Evolutionary conservation across 2,797 vertebrate genomes (phyloP), one percentile per base, ranked within the genome.

Genomic region (Eleutherodactylus coqui): DNA sequence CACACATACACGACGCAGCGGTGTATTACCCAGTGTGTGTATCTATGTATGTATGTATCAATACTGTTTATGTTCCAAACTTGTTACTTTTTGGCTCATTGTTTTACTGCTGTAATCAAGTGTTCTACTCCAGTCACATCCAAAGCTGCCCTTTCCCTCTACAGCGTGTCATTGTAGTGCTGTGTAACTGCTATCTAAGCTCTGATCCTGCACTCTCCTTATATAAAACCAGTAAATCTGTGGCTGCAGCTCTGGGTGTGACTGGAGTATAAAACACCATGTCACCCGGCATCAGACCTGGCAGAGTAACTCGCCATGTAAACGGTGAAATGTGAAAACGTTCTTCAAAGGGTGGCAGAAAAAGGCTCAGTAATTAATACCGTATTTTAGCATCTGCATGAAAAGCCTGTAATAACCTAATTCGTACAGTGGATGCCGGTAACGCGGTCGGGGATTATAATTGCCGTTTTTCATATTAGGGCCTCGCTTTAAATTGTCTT

Each of bases 391-490:
- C 69, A 72, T 72, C 69, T 14, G 24, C 69, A 72, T 72, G 45
- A 72, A 69, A 45, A 36, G 21, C 69, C 24, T 43, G 69, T 72
- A 27, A 45, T 45, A 72, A 72, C 45, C 27, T 72, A 8, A 45
- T 72, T 72, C 16, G 69, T 72, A 14, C 69, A 14, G 69, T 14
- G 14, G 24, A 72, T 27, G 38, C 69, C 21, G 17, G 69, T 72
- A n/a, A 72, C 69, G 24, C 21, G 29, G 34, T 45, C 78, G 32
- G 55, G 58, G 43, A 47, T 79, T 64, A 79, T 79, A 41, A 70
- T 82, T 82, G 45, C 49, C 7, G 69, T 72, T 53, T 51, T 82
- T 70, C 64, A 72, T 43, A 72, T 72, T 38, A 41, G 24, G n/a
- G n/a, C 51, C 34, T 27, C 4, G 51, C 76, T 78, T 19, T 14